Evolutionary conservation across 2,888 invertebrate species (phyloP), one percentile per base, ranked within the genome.

Genomic region (Ochlodes sylvanus): DNA sequence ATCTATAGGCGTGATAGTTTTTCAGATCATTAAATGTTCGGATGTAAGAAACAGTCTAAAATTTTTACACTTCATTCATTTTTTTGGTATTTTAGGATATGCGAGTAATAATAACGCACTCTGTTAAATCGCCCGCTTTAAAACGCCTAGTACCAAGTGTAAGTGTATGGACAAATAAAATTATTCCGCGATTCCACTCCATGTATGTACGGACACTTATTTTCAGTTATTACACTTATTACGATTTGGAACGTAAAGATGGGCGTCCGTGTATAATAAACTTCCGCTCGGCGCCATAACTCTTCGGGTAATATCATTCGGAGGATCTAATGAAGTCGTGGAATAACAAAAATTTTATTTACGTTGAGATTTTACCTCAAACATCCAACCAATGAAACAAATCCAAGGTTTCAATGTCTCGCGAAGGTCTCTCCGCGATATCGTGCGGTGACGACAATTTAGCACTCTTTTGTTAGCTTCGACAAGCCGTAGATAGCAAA

Each of bases 241-340:
- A 54, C 44, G n/a, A 47, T 67, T 61, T 7, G 17, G 19, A 61
- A 44, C 55, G 34, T 60, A 60, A 60, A 55, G 55, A 61, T 61
- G 60, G 44, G 38, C 52, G 58, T 44, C 27, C 58, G 55, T 19
- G 58, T 50, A 54, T 56, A 65, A 70, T 69, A 71, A 69, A 71
- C 32, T 60, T 27, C 60, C 54, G 61, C 21, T 21, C 52, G 61
- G 41, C 32, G 66, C 62, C 73, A 79, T 84, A 81, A 84, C 76
- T 79, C 76, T 73, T 69, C 67, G 44, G 47, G 56, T 67, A 61
- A 62, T 67, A 80, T 79, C 80, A 82, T 82, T 81, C 70, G 77
- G 76, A 77, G 79, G 77, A 81, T 76, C 79, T 85, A 85, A 87
- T 86, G 85, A 86, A 86, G 84, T 81, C 83, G 80, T 82, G 79